phyloP scores from a whole-genome alignment of 2,113 vertebrate genomes.

The Perca flavescens region DNA sequence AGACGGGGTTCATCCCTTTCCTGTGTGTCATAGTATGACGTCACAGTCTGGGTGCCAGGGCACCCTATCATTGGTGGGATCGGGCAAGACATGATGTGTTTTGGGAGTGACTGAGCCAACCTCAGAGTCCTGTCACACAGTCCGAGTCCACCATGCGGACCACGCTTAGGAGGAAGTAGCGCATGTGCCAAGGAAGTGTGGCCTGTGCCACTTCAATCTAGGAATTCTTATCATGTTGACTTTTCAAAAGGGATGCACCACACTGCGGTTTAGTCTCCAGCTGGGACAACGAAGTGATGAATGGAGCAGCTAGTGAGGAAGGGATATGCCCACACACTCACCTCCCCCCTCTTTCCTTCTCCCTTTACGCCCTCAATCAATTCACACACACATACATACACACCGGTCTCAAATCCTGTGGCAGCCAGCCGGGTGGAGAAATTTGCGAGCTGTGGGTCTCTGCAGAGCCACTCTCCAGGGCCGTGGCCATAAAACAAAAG shows the following conservation, averaged over 20 bases:
- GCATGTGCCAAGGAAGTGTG: slow-evolving; percentile 68
- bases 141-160: slow-evolving; percentile 37
- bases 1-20: slow-evolving; percentile 66
- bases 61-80: slow-evolving; percentile 65
- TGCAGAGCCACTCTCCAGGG: slow-evolving; percentile 74
- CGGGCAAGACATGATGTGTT: slow-evolving; percentile 52
- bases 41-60: slow-evolving; percentile 66
- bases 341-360: slow-evolving; percentile 59
- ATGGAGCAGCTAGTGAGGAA: slow-evolving; percentile 68
- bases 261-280: slow-evolving; percentile 74
- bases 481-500: slow-evolving; percentile 85
- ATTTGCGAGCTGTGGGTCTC: slow-evolving; percentile 68
- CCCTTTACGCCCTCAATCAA: slow-evolving; percentile 52
- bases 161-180: slow-evolving; percentile 50
- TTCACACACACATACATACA: slow-evolving; percentile 29
- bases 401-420: slow-evolving; percentile 39
- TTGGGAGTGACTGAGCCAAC: slow-evolving; percentile 60
- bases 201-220: slow-evolving; percentile 70
- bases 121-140: slow-evolving; percentile 55
- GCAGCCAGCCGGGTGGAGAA: slow-evolving; percentile 60
- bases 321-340: slow-evolving; percentile 74
- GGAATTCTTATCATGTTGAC: slow-evolving; percentile 80
- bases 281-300: slow-evolving; percentile 80
- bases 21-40: slow-evolving; percentile 70
- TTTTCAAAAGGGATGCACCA: slow-evolving; percentile 76